Evolutionary conservation across 2,888 invertebrate genomes (phyloP), one percentile per base, ranked within the genome.

Genomic region (Mesochorus sp.): DNA sequence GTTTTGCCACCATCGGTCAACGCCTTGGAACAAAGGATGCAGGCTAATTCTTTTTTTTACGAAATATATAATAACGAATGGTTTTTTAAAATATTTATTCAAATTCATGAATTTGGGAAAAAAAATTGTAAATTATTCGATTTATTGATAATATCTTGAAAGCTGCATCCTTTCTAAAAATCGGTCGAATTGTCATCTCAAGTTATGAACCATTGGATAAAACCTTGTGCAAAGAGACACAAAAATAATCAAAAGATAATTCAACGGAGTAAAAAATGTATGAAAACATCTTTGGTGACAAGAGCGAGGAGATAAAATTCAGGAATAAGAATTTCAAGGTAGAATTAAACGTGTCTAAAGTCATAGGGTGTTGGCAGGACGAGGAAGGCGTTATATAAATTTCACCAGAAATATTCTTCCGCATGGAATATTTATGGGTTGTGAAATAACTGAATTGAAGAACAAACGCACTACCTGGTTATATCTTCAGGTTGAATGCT

Each of bases 391-490:
- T 67, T 59, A 61, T 72, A n/a, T n/a, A n/a, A n/a, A n/a, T 76
- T 72, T 61, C 55, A 28, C 8, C 51, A 53, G 64, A 49, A 34
- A 53, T 80, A 81, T 80, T 72, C 80, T 81, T 71, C 75, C 73
- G 81, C 79, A 81, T 87, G 83, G 85, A 87, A 86, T 87, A 87
- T 87, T 87, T 87, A 87, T 87, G 83, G 81, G 76, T 80, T 19
- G 73, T 74, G 80, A 87, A 85, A 84, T 87, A 85, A 87, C 82
- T 84, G 81, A 86, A 87, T 87, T 84, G 85, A 84, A 80, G 82
- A 80, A 84, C 83, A 85, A 86, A 87, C 84, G 85, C 84, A 82
- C 78, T 80, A 55, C 42, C 66, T 68, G 47, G 59, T 79, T 77
- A 34, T 70, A 57, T 74, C 24, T 19, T 12, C 14, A 31, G 6